Percentiles rank a stretch among this genome's conserved stretches.
phyloP scores from a whole-genome alignment of 2,888 invertebrate species.

The Mythimna albipuncta region DNA sequence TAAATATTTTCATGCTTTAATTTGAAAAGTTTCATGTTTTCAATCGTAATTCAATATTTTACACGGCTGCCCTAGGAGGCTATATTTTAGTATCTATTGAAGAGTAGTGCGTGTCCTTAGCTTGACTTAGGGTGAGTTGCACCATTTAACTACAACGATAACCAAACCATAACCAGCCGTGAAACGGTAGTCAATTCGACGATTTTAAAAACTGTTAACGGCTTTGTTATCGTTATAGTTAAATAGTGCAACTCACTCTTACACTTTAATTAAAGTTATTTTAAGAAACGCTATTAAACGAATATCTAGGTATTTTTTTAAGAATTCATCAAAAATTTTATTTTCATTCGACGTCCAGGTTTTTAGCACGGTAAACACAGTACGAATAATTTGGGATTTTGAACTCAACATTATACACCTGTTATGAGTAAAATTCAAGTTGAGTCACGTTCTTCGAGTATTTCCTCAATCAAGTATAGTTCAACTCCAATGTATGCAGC shows the following conservation, averaged over 20 bases:
- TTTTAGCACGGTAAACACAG: not conserved
- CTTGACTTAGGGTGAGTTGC: not conserved
- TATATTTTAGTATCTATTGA: not conserved
- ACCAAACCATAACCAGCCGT: no score
- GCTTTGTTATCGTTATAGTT: no score
- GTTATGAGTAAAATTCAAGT: conserved; percentile 6
- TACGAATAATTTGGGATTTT: not conserved
- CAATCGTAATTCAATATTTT: no score
- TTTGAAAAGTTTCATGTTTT: no score
- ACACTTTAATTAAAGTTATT: not conserved
- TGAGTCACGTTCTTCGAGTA: not conserved
- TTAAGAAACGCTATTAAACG: no score
- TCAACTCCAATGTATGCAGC: not conserved
- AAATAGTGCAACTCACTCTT: no score
- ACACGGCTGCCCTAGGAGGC: no score
- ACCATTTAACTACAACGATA: no score
- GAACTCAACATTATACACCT: not conserved
- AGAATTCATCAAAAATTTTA: not conserved
- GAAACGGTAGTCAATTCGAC: no score
- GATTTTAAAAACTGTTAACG: no score
- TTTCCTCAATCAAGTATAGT: conserved; percentile 15
- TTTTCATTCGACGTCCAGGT: not conserved
- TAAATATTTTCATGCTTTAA: no score
- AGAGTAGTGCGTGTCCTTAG: not conserved
- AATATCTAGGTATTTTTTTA: not conserved